Evolutionary conservation across 92 coral and sea anemone species (phyloP).

Genomic region (Epizoanthus ramosus): DNA sequence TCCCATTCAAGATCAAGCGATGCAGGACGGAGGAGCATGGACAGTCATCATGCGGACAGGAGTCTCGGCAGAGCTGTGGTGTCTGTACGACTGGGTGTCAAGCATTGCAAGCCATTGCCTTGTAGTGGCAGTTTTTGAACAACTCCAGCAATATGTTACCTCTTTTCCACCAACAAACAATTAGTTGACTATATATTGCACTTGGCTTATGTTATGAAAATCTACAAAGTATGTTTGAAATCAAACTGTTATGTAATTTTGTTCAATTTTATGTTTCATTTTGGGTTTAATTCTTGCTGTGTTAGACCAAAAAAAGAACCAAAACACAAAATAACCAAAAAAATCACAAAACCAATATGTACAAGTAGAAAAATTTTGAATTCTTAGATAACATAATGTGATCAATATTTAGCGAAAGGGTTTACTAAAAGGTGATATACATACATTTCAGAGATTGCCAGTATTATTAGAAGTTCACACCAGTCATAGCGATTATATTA

Average conservation of each 20-base stretch:
- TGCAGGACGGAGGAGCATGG: conserved; percentile 56
- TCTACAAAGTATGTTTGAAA: not conserved
- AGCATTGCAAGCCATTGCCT: conserved; percentile 71
- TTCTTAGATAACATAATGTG: not conserved
- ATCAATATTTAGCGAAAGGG: too few species aligned
- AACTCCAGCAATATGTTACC: conserved; percentile 51
- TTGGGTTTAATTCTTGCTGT: conserved; percentile 50
- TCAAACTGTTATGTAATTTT: not conserved
- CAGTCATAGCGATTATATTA: too few species aligned
- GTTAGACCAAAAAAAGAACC: conserved; percentile 66
- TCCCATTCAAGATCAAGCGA: conserved; percentile 56
- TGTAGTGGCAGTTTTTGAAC: conserved; percentile 78
- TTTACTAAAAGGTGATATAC: too few species aligned
- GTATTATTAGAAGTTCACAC: too few species aligned
- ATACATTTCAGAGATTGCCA: too few species aligned
- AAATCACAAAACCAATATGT: conserved; percentile 7
- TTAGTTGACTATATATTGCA: not conserved
- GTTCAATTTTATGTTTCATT: not conserved
- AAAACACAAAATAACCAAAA: conserved; percentile 48
- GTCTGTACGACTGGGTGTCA: conserved; percentile 60
- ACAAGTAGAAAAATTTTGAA: conserved; percentile 3
- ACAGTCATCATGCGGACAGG: conserved; percentile 56
- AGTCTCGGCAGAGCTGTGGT: conserved; percentile 64
- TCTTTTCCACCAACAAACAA: conserved; percentile 53
- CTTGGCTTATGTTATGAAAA: not conserved